A percentile compares a stretch with the other conserved stretches of the same genome.
Conservation (phyloP, 2,888 invertebrate species). For the Lithophane ornitopus region DNA sequence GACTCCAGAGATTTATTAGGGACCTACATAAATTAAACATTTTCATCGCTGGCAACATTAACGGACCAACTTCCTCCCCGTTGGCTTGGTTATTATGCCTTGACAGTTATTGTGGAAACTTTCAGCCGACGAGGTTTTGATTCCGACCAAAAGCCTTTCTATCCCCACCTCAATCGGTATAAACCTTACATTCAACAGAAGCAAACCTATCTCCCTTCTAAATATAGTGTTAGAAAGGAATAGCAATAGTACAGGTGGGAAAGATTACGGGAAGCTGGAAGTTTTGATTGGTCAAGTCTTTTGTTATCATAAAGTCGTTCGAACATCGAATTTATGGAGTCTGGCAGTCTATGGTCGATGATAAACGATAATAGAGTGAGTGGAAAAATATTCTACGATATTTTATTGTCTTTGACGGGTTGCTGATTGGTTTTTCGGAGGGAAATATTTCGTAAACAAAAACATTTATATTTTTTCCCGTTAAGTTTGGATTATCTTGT, state of each 20-base stretch:
- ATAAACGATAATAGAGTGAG: conserved; percentile 54
- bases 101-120: conserved; percentile 77
- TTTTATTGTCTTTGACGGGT: conserved; percentile 51
- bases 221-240: conserved; percentile 23
- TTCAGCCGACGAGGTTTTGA: conserved; percentile 66
- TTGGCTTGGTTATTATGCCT: conserved; percentile 68
- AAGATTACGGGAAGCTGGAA: conserved; percentile 51
- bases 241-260: conserved; percentile 42
- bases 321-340: conserved; percentile 50
- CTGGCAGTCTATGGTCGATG: conserved; percentile 45
- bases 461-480: conserved; percentile 11
- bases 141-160: conserved; percentile 59
- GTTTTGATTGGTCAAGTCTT: conserved; percentile 60
- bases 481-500: conserved; percentile 30
- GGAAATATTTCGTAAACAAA: conserved; percentile 34
- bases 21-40: conserved; percentile 65
- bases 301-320: conserved; percentile 51
- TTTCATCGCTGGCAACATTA: conserved; percentile 64
- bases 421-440: conserved; percentile 39
- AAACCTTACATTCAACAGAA: conserved; percentile 51
- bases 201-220: conserved; percentile 31
- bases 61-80: conserved; percentile 63
- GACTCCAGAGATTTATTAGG: conserved; percentile 54
- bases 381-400: conserved; percentile 41
- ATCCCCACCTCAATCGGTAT: conserved; percentile 45